Evolutionary conservation across 2,797 vertebrate genomes (phyloP).

Genomic region (Lycodopsis pacificus): DNA sequence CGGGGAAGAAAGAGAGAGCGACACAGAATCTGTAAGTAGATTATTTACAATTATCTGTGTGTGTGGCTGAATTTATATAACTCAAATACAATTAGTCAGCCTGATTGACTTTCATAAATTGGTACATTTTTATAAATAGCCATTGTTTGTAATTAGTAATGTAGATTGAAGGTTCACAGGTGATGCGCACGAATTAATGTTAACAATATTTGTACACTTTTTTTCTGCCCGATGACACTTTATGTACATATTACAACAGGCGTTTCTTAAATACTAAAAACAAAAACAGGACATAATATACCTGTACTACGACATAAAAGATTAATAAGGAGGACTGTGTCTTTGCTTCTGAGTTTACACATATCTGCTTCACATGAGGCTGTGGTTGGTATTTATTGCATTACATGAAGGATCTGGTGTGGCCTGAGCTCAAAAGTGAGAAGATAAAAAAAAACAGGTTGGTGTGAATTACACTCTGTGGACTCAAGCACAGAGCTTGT

Average conservation of each 20-base stretch:
- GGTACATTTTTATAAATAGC: neutral
- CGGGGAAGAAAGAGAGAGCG: neutral
- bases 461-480: slow-evolving; percentile 33
- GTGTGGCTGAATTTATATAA: neutral
- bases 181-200: neutral
- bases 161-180: too few relatives aligned
- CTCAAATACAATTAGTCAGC: neutral
- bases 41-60: slow-evolving; percentile 14
- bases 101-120: neutral
- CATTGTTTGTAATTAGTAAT: too few relatives aligned
- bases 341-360: neutral
- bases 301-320: neutral
- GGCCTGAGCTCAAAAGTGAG: slow-evolving; percentile 10
- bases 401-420: neutral
- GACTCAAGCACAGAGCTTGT: neutral
- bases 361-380: neutral
- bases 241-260: neutral
- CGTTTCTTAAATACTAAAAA: neutral
- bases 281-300: neutral
- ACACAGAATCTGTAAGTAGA: slow-evolving; percentile 7
- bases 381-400: neutral
- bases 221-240: neutral
- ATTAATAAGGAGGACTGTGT: neutral
- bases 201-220: neutral
- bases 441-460: slow-evolving; percentile 11